Evolutionary conservation across 35 echinoderm and acorn worm species (phyloP), one percentile per base, ranked within the genome.

Genomic region (Apostichopus californicus): DNA sequence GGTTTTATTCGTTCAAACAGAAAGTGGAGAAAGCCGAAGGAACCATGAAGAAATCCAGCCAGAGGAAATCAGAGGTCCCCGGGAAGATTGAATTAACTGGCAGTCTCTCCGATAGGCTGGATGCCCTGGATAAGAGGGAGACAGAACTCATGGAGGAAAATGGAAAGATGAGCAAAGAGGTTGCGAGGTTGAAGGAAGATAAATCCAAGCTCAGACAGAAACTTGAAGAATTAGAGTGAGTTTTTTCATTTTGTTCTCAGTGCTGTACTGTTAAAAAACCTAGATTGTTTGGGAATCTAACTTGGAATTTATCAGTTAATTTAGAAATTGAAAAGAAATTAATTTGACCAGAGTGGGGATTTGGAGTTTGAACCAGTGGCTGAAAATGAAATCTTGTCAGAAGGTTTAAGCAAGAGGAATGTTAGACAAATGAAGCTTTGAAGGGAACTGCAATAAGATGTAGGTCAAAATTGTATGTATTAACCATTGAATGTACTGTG

Each of bases 181-280:
- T 94, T 9, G 94, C 85, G 17, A 92, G 94, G 28, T 77, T 96
- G 8, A 96, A 94, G 84, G 95, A 98, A 57, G 96, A 98, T 55
- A 98, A 95, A 84, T 90, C 90, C 20, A 98, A 98, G 86, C 91
- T 98, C 5, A 96, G 93, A 78, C 95, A 98, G 78, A 96, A 92
- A 21, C 91, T 98, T 75, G 97, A 98, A 64, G 95, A 98, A 46
- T 73, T 94, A 56, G 97, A 98, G 97, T 98, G 78, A 96, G 94
- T 93, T 0, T 68, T 17, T 46, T 3, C 2, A 46, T 46, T 3
- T 46, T 46, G 3, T 46, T 46, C 1, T 46, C 1, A 46, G 34
- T 46, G 34, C 34, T 3, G 34, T 46, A 46, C 34, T 46, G 34
- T 46, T 46, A 3, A 46, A 46, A 3, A 46, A 46, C 34, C 34